Percentiles rank a stretch among this genome's conserved stretches.
phyloP scores from a whole-genome alignment of 2,797 vertebrate genomes.

The Pampus argenteus region DNA sequence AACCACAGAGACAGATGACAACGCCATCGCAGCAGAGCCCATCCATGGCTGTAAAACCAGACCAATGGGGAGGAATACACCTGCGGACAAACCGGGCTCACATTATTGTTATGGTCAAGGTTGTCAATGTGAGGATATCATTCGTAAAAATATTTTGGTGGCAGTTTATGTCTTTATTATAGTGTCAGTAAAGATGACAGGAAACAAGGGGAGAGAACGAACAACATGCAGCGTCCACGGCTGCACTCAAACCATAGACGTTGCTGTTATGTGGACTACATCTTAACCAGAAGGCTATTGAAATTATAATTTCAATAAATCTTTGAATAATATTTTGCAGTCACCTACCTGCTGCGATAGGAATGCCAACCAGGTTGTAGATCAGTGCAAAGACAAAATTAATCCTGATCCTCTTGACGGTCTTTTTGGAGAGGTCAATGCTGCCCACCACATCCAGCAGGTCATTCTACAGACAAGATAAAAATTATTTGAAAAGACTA shows the following conservation, averaged over 20 bases:
- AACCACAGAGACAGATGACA: constrained; percentile 96
- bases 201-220: too few species aligned
- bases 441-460: constrained; percentile 95
- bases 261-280: background rate
- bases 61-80: constrained; percentile 93
- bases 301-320: background rate
- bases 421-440: constrained; percentile 97
- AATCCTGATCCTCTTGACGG: constrained; percentile 92
- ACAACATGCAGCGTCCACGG: background rate
- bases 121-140: background rate
- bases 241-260: too few species aligned
- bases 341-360: constrained; percentile 92
- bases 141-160: too few species aligned
- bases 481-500: background rate
- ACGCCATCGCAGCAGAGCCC: constrained; percentile 98
- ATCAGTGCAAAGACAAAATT: constrained; percentile 97
- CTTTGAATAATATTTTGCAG: background rate
- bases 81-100: constrained; percentile 70
- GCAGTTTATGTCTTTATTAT: too few species aligned
- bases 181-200: too few species aligned
- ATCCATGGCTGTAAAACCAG: constrained; percentile 97
- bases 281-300: background rate
- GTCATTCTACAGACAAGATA: constrained; percentile 86
- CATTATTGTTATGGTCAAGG: background rate
- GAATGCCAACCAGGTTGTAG: constrained; percentile 96